Evolutionary conservation across 1,140 invertebrate species (phyloP), one percentile per base, ranked within the genome.

Genomic region (Eumeta japonica): DNA sequence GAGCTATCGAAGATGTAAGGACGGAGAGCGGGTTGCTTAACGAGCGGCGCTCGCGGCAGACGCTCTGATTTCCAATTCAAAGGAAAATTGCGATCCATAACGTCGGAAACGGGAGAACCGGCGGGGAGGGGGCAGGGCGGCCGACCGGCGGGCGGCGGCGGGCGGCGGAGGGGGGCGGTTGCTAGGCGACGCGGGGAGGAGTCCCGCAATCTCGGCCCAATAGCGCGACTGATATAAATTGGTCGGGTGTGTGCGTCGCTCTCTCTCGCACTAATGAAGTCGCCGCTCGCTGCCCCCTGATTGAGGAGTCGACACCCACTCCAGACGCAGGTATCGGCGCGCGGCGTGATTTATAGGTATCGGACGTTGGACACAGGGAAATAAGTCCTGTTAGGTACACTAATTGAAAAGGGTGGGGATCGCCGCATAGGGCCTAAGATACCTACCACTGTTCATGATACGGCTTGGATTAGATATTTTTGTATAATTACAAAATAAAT

Each of bases 131-230:
- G 72, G 68, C 59, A 66, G 75, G 68, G 62, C 58, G 57, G 58
- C 54, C 47, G 53, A 59, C 58, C 55, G 57, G 59, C 49, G 35
- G 46, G 46, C 46, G 41, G 46, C 41, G 44, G 48, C 48, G 20
- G 20, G 20, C 37, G 28, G 47, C 41, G 44, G 41, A 45, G 48
- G 48, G 49, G 48, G 50, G 43, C 67, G 67, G 79, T 81, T 67
- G 73, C 78, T 74, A 79, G 74, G 79, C 60, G 76, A 81, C 80
- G 67, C 72, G 74, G 77, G 76, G 75, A 74, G 76, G 74, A 72
- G 72, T 55, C 59, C 67, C 58, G 61, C 62, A 76, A 76, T 76
- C 74, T 74, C 68, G 64, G 74, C 65, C 70, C 74, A 76, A 76
- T 76, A 50, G 74, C 67, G 71, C 73, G 77, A 76, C 78, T 77